A percentile compares a stretch with the other conserved stretches of the same genome.
These are phyloP conservation scores for Heliconius melpomene DNA, from an alignment of 1,140 invertebrate species.

Conservation along the genomic window DNA sequence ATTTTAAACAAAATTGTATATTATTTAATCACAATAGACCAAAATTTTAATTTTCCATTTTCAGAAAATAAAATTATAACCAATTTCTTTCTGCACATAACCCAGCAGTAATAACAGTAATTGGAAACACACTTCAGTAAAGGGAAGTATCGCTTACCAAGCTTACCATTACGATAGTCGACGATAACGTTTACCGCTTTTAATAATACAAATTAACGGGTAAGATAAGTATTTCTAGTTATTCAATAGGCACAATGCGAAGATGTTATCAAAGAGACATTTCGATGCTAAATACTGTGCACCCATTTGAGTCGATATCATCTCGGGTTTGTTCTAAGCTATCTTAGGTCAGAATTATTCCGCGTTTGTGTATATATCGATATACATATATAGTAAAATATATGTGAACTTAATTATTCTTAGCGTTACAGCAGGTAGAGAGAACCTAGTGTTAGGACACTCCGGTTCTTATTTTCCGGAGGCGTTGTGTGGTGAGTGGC, in stretches of 20 bases:
- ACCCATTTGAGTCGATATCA: constrained; percentile 49
- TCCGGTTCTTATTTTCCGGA: too few species aligned
- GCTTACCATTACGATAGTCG: constrained; percentile 40
- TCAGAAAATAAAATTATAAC: too few species aligned
- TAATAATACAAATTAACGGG: constrained; percentile 49
- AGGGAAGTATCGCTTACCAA: constrained; percentile 42
- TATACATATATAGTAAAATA: not conserved
- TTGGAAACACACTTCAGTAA: not conserved
- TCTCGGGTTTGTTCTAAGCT: constrained; percentile 34
- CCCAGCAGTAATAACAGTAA: constrained; percentile 8
- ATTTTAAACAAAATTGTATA: too few species aligned
- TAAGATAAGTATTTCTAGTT: constrained; percentile 43
- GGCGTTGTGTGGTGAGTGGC: too few species aligned
- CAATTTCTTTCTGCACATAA: too few species aligned
- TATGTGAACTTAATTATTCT: not conserved
- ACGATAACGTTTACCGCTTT: constrained; percentile 42
- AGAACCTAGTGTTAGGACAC: too few species aligned
- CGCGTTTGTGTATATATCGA: not conserved
- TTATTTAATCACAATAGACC: too few species aligned
- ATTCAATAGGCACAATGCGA: constrained; percentile 49
- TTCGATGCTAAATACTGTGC: constrained; percentile 52
- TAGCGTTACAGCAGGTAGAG: too few species aligned
- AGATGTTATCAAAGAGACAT: constrained; percentile 49
- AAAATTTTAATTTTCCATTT: too few species aligned
- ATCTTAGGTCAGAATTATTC: constrained; percentile 28